phyloP scores from a whole-genome alignment of 2,797 vertebrate genomes.

The Bryconaethiops microstoma region DNA sequence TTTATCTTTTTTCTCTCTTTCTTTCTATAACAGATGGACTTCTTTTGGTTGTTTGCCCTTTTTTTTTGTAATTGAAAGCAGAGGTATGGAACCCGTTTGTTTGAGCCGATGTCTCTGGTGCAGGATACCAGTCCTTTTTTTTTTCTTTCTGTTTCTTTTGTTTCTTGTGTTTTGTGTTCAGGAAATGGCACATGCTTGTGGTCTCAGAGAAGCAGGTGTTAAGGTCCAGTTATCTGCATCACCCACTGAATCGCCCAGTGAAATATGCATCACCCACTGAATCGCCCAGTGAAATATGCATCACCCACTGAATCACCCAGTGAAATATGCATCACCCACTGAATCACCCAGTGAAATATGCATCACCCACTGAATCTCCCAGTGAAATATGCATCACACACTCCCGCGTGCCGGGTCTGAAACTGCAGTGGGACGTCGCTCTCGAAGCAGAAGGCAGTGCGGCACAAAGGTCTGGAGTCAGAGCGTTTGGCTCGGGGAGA shows the following conservation, averaged over 20 bases:
- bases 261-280: no score
- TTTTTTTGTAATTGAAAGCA: slow-evolving; percentile 25
- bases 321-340: no score
- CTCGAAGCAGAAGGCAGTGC: neutral
- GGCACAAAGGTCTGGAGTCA: neutral
- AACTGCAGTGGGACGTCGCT: neutral
- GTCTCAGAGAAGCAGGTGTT: neutral
- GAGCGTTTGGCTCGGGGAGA: neutral
- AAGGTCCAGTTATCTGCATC: neutral
- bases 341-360: no score
- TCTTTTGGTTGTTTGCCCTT: neutral
- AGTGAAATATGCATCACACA: no score
- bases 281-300: no score
- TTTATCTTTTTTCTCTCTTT: neutral
- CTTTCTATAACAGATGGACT: neutral
- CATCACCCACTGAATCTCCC: no score
- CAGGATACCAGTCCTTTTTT: slow-evolving; percentile 67
- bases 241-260: neutral
- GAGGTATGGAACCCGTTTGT: slow-evolving; percentile 12
- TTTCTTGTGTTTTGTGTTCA: neutral
- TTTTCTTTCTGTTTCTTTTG: slow-evolving; percentile 51
- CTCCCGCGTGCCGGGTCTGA: no score
- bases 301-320: no score
- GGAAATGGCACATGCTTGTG: no score
- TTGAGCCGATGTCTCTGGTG: slow-evolving; percentile 69